phyloP scores from a whole-genome alignment of 2,888 invertebrate genomes.

The Itoplectis maculator region DNA sequence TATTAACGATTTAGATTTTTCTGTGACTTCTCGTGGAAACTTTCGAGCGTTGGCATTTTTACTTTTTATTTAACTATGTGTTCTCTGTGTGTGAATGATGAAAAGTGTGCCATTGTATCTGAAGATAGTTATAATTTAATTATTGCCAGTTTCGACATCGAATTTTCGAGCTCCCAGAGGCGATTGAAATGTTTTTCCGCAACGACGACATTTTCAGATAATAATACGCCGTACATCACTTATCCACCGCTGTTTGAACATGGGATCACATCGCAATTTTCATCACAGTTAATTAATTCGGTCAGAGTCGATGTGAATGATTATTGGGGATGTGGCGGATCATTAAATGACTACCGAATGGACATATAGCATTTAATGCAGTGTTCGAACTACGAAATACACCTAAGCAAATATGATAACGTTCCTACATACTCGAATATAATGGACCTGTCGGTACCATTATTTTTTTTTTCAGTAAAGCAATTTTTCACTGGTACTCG shows the following conservation, averaged over 20 bases:
- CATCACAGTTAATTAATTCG: neutral
- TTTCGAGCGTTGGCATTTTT: too few species aligned
- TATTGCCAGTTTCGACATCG: neutral
- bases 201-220: neutral
- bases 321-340: neutral
- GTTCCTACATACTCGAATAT: neutral
- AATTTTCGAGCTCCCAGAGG: neutral
- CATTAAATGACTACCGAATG: neutral
- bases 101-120: too few species aligned
- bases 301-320: neutral
- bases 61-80: too few species aligned
- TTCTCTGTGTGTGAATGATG: too few species aligned
- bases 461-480: too few species aligned
- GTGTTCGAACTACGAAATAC: neutral
- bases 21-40: too few species aligned
- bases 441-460: too few species aligned
- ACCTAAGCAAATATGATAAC: neutral
- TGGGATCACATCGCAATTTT: neutral
- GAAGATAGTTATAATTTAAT: too few species aligned
- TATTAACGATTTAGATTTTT: too few species aligned
- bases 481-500: too few species aligned
- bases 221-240: neutral
- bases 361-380: slow-evolving; percentile 4
- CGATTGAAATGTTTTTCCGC: neutral
- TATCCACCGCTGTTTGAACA: neutral